Percentiles rank a stretch among this genome's conserved stretches.
Conservation (phyloP, 2,113 vertebrate genomes). For the Oryzias javanicus region DNA sequence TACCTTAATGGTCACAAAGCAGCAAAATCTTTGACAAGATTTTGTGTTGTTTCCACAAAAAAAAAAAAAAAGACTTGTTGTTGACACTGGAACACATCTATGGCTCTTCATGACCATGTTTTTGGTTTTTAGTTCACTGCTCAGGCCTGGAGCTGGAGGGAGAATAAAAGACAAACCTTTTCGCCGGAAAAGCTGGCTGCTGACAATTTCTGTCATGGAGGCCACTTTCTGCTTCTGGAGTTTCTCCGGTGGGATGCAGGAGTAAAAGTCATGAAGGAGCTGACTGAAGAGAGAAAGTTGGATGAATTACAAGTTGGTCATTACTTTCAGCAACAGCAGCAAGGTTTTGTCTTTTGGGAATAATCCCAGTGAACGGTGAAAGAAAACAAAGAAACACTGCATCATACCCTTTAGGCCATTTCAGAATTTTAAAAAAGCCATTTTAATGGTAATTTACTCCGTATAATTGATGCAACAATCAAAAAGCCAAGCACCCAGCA, state of each 20-base stretch:
- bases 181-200: slow-evolving; percentile 89
- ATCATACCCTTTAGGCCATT: neutral
- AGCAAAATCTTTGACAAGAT: slow-evolving; percentile 24
- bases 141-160: neutral
- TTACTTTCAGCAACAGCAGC: slow-evolving; percentile 2
- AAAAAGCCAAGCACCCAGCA: neutral
- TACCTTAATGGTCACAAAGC: too few species aligned
- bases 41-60: slow-evolving; percentile 24
- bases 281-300: slow-evolving; percentile 76
- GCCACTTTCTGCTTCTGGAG: slow-evolving; percentile 94
- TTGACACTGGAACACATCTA: neutral
- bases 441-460: neutral
- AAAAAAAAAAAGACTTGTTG: neutral
- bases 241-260: slow-evolving; percentile 88
- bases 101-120: neutral
- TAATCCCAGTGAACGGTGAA: slow-evolving; percentile 12
- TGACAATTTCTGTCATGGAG: slow-evolving; percentile 95
- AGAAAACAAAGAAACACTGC: neutral
- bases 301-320: slow-evolving; percentile 7
- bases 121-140: neutral
- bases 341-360: slow-evolving; percentile 5
- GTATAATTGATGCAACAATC: neutral
- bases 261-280: slow-evolving; percentile 91
- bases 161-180: slow-evolving; percentile 79
- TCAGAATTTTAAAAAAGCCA: too few species aligned